phyloP scores from a whole-genome alignment of 1,140 invertebrate genomes.

The Artemia franciscana region DNA sequence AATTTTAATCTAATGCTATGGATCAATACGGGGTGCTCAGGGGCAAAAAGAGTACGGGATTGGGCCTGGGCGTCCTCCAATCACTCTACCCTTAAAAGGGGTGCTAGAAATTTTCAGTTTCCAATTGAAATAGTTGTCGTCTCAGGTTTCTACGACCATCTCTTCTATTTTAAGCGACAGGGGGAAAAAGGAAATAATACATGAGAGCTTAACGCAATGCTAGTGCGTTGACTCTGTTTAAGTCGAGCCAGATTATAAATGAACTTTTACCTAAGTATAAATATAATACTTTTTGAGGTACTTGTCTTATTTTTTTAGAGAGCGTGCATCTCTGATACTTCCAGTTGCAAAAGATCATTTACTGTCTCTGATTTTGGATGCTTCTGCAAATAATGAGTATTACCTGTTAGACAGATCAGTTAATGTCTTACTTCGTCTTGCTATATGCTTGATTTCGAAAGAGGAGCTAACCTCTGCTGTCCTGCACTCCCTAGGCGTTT shows the following conservation, averaged over 20 bases:
- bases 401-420: slow-evolving; percentile 64
- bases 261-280: neutral
- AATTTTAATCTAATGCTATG: too few relatives aligned
- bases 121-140: too few relatives aligned
- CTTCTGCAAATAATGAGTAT: slow-evolving; percentile 42
- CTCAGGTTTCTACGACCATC: too few relatives aligned
- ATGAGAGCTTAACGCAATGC: too few relatives aligned
- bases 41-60: too few relatives aligned
- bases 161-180: too few relatives aligned
- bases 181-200: too few relatives aligned
- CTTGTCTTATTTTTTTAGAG: slow-evolving; percentile 24
- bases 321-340: slow-evolving; percentile 68
- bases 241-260: slow-evolving; percentile 10
- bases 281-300: neutral
- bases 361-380: slow-evolving; percentile 42
- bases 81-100: too few relatives aligned
- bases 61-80: too few relatives aligned
- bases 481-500: slow-evolving; percentile 36
- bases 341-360: slow-evolving; percentile 49
- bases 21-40: too few relatives aligned
- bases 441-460: slow-evolving; percentile 61
- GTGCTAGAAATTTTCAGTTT: too few relatives aligned
- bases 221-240: too few relatives aligned
- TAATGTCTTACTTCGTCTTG: slow-evolving; percentile 62
- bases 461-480: slow-evolving; percentile 32